phyloP scores from a whole-genome alignment of 2,888 invertebrate genomes.

The Oegoconia quadripuncta region DNA sequence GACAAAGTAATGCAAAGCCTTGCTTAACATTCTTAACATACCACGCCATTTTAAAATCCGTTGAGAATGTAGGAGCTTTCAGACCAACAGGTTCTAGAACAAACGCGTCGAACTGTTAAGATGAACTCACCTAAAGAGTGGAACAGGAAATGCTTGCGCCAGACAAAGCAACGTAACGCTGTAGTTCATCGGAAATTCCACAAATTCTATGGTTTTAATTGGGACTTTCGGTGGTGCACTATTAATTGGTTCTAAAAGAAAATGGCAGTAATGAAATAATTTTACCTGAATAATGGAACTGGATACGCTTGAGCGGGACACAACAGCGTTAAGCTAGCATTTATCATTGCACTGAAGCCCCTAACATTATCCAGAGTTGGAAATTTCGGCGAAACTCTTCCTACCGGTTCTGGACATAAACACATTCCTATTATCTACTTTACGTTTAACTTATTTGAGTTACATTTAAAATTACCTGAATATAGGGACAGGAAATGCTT shows the following conservation, averaged over 20 bases:
- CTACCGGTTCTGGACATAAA: constrained; percentile 77
- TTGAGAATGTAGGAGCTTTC: constrained; percentile 83
- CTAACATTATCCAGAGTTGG: constrained; percentile 83
- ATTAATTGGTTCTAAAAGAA: constrained; percentile 83
- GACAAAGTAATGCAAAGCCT: constrained; percentile 80
- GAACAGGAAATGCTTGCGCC: constrained; percentile 84
- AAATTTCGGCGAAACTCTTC: constrained; percentile 84
- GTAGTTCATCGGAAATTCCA: constrained; percentile 59
- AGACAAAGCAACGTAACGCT: constrained; percentile 83
- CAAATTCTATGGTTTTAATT: constrained; percentile 69
- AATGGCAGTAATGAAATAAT: constrained; percentile 25
- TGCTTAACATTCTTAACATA: constrained; percentile 66
- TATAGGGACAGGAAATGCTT: constrained; percentile 82
- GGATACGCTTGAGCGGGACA: constrained; percentile 86
- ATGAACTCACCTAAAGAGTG: constrained; percentile 82
- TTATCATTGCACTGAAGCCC: constrained; percentile 70
- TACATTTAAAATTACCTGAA: constrained; percentile 77
- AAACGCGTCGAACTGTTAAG: constrained; percentile 29
- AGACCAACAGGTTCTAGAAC: constrained; percentile 79
- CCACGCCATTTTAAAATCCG: constrained; percentile 79
- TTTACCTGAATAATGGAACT: constrained; percentile 82
- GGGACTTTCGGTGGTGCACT: constrained; percentile 84
- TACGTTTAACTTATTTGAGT: constrained; percentile 9
- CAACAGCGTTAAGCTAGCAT: constrained; percentile 79
- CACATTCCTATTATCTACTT: constrained; percentile 14